Evolutionary conservation across 1,140 invertebrate species (phyloP).

Genomic region (Dendrolimus kikuchii): DNA sequence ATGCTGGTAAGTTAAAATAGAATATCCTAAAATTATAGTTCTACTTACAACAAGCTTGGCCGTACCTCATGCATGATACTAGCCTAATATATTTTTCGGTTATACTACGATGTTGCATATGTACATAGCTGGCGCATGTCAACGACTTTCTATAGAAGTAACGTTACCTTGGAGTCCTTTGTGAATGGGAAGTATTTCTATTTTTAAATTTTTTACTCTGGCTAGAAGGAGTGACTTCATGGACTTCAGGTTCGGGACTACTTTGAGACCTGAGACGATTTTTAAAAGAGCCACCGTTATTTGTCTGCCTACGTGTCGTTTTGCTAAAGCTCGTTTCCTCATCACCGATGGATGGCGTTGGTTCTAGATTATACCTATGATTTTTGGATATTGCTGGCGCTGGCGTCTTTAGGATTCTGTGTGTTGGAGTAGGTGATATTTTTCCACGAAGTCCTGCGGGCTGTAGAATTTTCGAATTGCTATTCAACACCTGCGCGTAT

Average conservation of each 20-base stretch:
- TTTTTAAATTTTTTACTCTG: conserved; percentile 67
- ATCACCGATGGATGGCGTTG: conserved; percentile 75
- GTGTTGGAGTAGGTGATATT: conserved; percentile 77
- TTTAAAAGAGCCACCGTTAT: conserved; percentile 59
- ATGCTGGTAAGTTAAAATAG: conserved; percentile 1
- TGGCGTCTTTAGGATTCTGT: conserved; percentile 82
- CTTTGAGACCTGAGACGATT: conserved; percentile 58
- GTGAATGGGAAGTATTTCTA: conserved; percentile 40
- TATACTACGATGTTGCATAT: conserved; percentile 12
- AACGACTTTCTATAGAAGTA: conserved; percentile 5
- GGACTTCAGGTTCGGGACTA: conserved; percentile 39
- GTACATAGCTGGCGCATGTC: conserved; percentile 2
- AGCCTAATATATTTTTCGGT: conserved; percentile 8
- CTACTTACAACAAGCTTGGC: conserved; percentile 3
- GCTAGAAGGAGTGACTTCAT: conserved; percentile 29
- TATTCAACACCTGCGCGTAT: conserved; percentile 87
- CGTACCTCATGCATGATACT: conserved; percentile 8
- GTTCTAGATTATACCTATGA: conserved; percentile 73
- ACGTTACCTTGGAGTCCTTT: conserved; percentile 59
- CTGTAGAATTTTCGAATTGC: conserved; percentile 77
- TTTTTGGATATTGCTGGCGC: conserved; percentile 75
- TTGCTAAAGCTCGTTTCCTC: conserved; percentile 72
- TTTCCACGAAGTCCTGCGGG: conserved; percentile 64
- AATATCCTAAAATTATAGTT: neutral
- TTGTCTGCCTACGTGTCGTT: conserved; percentile 70